Evolutionary conservation across 1,140 invertebrate genomes (phyloP), one percentile per base, ranked within the genome.

Genomic region (Pachyrhynchus sulphureomaculatus): DNA sequence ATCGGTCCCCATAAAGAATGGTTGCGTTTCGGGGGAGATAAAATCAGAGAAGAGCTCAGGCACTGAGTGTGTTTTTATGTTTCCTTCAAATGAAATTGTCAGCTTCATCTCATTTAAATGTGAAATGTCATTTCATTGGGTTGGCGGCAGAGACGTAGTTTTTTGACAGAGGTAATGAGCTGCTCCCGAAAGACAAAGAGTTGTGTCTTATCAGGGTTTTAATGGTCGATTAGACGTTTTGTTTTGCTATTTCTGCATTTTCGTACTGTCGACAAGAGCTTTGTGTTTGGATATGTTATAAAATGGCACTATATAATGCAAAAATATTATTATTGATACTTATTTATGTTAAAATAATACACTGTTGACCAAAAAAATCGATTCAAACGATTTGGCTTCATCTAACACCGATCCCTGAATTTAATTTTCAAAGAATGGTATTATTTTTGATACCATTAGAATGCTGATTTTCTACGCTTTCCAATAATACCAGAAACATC

Each of bases 41-140:
- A 49, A 49, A 49, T 49, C 47, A 23, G 17, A 23, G 17, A 17
- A 23, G 47, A 6, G 32, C 47, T 32, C 23, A 32, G 47, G 6
- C n/a, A 24, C 23, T 49, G 47, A 49, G 47, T 33, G 47, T 49
- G 47, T 49, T 49, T 49, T 49, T 49, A 49, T 49, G 47, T 49
- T 49, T 5, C 47, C 32, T 49, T 49, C 47, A 49, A 49, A 49
- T 34, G 47, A 49, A 49, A 49, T 49, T 49, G 45, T 49, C 47
- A 49, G 47, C 15, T 49, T 49, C 23, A 21, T 32, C 47, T 49
- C 47, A 49, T 49, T 49, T 49, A 49, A 49, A 49, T 49, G 47
- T 49, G 47, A 49, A 49, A 49, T 49, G 47, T 49, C 47, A 49
- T 49, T 49, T 49, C 47, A 32, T 32, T 49, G 24, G 47, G 26